Conservation (phyloP, 2,888 invertebrate species). For the Eudasyphora cyanicolor region DNA sequence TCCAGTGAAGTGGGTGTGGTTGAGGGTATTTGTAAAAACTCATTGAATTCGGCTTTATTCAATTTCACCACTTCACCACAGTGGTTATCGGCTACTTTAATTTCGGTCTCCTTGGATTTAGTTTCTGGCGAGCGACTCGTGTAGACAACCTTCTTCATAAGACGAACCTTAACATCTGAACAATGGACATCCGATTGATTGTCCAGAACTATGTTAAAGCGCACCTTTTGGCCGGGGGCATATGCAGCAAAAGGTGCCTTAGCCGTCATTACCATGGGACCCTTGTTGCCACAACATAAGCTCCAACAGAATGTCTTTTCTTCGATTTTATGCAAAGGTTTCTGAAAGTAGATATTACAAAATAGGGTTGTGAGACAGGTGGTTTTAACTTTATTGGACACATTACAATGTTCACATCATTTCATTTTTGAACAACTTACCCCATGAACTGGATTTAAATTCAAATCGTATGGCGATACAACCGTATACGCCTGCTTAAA, state of each 20-base stretch:
- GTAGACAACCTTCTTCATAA: slow-evolving; percentile 83
- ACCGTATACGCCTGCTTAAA: slow-evolving; percentile 90
- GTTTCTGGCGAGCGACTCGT: slow-evolving; percentile 73
- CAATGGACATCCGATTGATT: slow-evolving; percentile 87
- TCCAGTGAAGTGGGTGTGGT: slow-evolving; percentile 87
- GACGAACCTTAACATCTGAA: slow-evolving; percentile 83
- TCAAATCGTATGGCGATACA: slow-evolving; percentile 89
- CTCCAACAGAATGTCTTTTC: slow-evolving; percentile 88
- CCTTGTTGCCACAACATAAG: slow-evolving; percentile 85
- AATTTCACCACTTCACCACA: slow-evolving; percentile 83
- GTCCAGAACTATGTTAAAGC: slow-evolving; percentile 85
- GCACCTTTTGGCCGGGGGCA: slow-evolving; percentile 87
- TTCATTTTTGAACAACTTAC: too few relatives aligned
- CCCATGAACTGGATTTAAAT: slow-evolving; percentile 84
- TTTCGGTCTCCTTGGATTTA: slow-evolving; percentile 72
- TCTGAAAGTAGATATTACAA: slow-evolving; percentile 78
- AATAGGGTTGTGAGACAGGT: background rate
- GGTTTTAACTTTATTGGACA: too few relatives aligned
- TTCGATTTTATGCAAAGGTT: slow-evolving; percentile 84
- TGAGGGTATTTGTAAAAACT: slow-evolving; percentile 85
- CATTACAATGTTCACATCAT: too few relatives aligned
- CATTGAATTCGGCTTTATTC: slow-evolving; percentile 83
- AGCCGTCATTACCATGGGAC: slow-evolving; percentile 85
- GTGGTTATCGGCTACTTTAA: slow-evolving; percentile 75
- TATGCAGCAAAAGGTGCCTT: slow-evolving; percentile 86